Conservation (phyloP, 2,888 invertebrate species). For the Adelphocoris suturalis region DNA sequence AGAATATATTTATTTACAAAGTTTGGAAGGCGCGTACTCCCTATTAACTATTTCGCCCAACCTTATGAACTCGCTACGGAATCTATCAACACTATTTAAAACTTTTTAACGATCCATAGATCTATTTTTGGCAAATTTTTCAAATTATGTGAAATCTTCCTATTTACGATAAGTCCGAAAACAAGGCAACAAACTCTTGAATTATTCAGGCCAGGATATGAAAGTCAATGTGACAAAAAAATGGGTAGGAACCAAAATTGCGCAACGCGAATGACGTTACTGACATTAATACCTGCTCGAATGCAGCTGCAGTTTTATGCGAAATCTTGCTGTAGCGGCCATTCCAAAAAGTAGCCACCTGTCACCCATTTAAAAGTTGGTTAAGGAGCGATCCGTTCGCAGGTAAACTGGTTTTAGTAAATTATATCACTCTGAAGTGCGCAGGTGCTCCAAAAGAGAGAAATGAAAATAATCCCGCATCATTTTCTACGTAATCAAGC, state of each 20-base stretch:
- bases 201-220: not conserved
- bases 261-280: slow-evolving; percentile 17
- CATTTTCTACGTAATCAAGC: slow-evolving; percentile 20
- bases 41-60: no score
- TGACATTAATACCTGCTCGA: not conserved
- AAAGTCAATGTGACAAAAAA: slow-evolving; percentile 4
- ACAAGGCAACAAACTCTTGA: no score
- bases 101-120: no score
- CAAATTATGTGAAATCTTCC: no score
- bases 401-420: not conserved
- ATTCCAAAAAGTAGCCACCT: not conserved
- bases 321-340: not conserved
- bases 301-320: slow-evolving; percentile 15
- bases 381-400: not conserved
- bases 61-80: no score
- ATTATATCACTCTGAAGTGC: slow-evolving; percentile 5
- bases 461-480: not conserved
- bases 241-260: not conserved
- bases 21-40: no score
- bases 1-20: no score
- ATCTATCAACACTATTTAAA: no score
- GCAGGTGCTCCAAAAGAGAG: not conserved
- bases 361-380: not conserved
- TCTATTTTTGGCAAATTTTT: no score
- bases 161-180: no score